phyloP scores from a whole-genome alignment of 2,113 vertebrate genomes.

The Promerops cafer region DNA sequence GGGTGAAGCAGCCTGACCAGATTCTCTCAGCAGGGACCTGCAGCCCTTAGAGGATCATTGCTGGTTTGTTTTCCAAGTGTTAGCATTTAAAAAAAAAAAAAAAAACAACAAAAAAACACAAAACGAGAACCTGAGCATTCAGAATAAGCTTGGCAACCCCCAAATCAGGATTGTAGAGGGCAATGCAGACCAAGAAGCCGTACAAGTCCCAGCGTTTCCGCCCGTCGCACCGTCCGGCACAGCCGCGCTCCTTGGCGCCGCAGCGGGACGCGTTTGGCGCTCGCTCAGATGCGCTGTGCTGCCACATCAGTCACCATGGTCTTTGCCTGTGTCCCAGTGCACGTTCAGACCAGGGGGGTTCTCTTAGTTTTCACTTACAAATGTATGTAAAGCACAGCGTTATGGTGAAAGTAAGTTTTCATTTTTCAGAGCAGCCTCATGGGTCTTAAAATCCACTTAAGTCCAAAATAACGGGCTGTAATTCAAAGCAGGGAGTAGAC shows the following conservation, averaged over 20 bases:
- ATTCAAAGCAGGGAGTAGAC: not conserved
- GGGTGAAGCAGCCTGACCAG: not conserved
- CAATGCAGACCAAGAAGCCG: not conserved
- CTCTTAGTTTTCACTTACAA: not conserved
- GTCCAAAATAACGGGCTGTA: not conserved
- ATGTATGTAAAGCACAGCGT: not conserved
- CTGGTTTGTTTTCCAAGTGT: not conserved
- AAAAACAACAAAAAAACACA: accelerated
- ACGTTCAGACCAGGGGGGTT: accelerated
- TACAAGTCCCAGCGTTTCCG: accelerated
- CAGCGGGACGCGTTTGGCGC: not conserved
- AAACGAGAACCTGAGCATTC: not conserved
- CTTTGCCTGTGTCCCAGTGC: not conserved
- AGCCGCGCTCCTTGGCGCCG: not conserved
- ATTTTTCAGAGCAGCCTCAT: not conserved
- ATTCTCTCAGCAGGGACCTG: not conserved
- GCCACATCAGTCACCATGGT: not conserved
- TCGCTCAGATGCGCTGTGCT: not conserved
- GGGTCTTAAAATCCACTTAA: not conserved
- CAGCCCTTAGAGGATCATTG: not conserved
- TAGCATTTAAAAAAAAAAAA: not conserved
- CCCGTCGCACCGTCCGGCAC: not conserved
- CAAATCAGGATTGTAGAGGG: not conserved
- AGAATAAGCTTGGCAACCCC: not conserved
- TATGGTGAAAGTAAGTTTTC: not conserved